These are phyloP conservation scores for Barbus barbus DNA, from an alignment of 2,113 vertebrate genomes.

Conservation along the genomic window DNA sequence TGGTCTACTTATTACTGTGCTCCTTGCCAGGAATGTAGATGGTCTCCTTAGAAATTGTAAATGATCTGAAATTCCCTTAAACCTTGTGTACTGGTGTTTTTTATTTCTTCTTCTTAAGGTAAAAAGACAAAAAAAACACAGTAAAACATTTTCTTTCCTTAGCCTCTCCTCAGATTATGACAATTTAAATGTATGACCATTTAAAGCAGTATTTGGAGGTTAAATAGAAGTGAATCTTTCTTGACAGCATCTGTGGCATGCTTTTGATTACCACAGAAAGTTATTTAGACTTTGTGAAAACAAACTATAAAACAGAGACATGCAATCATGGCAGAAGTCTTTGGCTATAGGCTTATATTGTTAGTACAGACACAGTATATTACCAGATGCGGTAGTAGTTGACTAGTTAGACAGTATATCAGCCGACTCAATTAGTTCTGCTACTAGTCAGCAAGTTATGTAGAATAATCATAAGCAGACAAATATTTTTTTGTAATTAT, in stretches of 20 bases:
- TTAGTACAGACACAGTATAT: background rate
- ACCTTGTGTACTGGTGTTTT: background rate
- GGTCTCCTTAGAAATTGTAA: conserved; percentile 16
- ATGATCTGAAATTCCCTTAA: conserved; percentile 9
- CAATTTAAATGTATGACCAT: too few relatives aligned
- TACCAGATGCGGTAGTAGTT: background rate
- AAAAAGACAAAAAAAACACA: background rate
- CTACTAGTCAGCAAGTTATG: background rate
- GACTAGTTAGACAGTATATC: background rate
- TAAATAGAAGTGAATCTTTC: background rate
- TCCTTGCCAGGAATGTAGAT: conserved; percentile 18
- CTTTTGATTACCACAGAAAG: background rate
- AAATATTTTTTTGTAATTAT: background rate
- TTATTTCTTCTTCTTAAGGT: background rate
- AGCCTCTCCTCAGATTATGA: background rate
- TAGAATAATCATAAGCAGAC: background rate
- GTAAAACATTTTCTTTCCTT: background rate
- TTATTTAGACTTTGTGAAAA: background rate
- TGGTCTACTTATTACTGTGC: conserved; percentile 28
- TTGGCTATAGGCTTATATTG: background rate
- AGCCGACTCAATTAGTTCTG: too few relatives aligned
- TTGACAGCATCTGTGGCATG: background rate
- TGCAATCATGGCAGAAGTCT: background rate
- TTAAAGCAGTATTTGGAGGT: background rate
- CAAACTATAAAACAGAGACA: background rate